Conservation (phyloP, 2,888 invertebrate species). For the Spatulosminthurus flaviceps region DNA sequence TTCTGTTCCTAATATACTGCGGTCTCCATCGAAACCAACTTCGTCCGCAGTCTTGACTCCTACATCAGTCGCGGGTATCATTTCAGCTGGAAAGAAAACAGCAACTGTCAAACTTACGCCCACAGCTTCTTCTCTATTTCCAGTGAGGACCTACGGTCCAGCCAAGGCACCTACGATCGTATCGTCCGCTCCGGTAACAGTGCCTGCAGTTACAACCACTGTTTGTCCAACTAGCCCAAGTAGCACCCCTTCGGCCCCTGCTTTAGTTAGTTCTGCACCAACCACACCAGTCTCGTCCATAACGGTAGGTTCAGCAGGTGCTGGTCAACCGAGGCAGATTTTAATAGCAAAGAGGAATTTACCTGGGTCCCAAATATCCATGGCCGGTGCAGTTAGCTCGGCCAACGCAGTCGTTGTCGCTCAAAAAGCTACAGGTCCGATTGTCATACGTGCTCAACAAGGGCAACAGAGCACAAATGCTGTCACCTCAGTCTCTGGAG, state of each 20-base stretch:
- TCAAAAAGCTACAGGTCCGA: slow-evolving; percentile 55
- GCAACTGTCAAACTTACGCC: slow-evolving; percentile 46
- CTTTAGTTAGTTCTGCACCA: neutral
- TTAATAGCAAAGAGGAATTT: slow-evolving; percentile 57
- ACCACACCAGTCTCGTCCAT: neutral
- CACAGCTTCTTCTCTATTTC: slow-evolving; percentile 51
- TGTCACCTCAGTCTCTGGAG: slow-evolving; percentile 16
- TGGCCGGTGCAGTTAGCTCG: slow-evolving; percentile 40
- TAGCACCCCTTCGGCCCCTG: neutral
- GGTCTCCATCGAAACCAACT: slow-evolving; percentile 39
- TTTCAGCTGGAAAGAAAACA: slow-evolving; percentile 31
- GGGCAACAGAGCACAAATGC: slow-evolving; percentile 16
- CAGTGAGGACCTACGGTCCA: slow-evolving; percentile 58
- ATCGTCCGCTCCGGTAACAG: slow-evolving; percentile 6
- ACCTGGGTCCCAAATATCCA: slow-evolving; percentile 45
- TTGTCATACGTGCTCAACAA: slow-evolving; percentile 55
- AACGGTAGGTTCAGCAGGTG: slow-evolving; percentile 13
- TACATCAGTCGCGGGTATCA: slow-evolving; percentile 19
- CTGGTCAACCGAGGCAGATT: slow-evolving; percentile 54
- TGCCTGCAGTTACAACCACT: slow-evolving; percentile 22
- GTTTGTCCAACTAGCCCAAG: neutral
- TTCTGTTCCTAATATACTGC: slow-evolving; percentile 39
- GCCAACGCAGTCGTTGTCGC: slow-evolving; percentile 44
- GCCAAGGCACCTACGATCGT: slow-evolving; percentile 47
- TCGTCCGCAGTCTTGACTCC: neutral